Evolutionary conservation across 2,797 vertebrate genomes (phyloP), one percentile per base, ranked within the genome.

Genomic region (Eupleurogrammus muticus): DNA sequence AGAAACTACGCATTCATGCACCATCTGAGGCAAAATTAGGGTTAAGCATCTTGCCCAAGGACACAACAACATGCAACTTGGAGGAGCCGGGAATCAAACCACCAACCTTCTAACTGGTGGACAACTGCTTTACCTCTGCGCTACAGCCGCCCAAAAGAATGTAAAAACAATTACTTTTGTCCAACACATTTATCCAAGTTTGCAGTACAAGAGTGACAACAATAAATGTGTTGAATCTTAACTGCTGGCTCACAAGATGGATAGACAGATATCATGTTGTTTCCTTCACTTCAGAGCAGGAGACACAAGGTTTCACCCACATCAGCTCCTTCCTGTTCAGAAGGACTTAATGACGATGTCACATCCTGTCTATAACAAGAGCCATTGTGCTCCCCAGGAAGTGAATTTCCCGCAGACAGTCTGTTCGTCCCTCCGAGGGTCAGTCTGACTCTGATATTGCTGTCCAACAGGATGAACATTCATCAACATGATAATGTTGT

Each of bases 311-410:
- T 53, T 59, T 66, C n/a, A 58, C 20, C 20, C 54, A 38, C 61
- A 59, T 59, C 48, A 73, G 35, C 36, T 35, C 20, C 66, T 84
- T 84, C 83, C 80, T 68, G 59, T 47, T 23, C 10, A 60, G 7
- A 11, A 65, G 69, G 74, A 79, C 66, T 85, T 66, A 48, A 14
- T 20, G n/a, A 51, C 81, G 82, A 86, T 79, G 77, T 86, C 87
- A 86, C 72, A 50, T 90, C 88, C 87, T 80, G 83, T 87, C 80
- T 86, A 52, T 57, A 84, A 88, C 77, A 90, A 81, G 77, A 54
- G 79, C 77, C 75, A 88, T 89, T 89, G 88, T 91, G 56, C 47
- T 82, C 8, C 20, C 2, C 52, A 69, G 90, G 87, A 90, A 87
- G 84, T 14, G 17, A 11, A 53, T 74, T 71, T 90, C 85, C 83